A percentile compares a stretch with the other conserved stretches of the same genome.
Conservation (phyloP, 2,797 vertebrate genomes). For the Pantherophis alleghaniensis region DNA sequence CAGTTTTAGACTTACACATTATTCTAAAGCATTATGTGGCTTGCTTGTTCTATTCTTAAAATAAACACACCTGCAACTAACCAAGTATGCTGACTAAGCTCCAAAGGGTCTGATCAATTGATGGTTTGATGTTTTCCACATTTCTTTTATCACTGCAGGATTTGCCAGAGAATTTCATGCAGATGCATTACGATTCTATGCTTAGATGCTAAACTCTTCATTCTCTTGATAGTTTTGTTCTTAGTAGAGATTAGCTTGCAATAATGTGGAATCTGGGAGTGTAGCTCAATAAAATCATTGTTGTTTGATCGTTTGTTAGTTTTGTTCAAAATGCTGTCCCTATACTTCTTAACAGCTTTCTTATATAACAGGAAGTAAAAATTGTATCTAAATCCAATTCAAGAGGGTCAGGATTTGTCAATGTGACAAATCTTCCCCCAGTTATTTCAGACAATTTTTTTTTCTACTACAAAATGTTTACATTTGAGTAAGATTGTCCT, state of each 20-base stretch:
- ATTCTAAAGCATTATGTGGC: background rate
- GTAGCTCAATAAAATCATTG: conserved; percentile 18
- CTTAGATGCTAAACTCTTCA: background rate
- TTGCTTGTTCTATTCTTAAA: background rate
- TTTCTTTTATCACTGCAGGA: background rate
- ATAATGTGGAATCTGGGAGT: conserved; percentile 8
- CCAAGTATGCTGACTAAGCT: background rate
- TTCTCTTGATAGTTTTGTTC: accelerated
- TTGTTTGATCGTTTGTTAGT: conserved; percentile 25
- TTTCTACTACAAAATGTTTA: conserved; percentile 15
- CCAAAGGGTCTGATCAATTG: background rate
- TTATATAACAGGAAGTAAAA: conserved; percentile 64
- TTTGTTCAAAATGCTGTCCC: conserved; percentile 59
- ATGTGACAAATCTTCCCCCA: too few species aligned
- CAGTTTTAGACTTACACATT: background rate
- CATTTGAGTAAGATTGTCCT: conserved; percentile 52
- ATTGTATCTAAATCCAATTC: conserved; percentile 61
- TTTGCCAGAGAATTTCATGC: conserved; percentile 18
- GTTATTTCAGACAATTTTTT: conserved; percentile 54
- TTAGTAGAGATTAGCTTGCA: background rate
- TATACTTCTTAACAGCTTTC: conserved; percentile 67
- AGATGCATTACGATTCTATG: conserved; percentile 23
- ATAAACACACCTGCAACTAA: background rate
- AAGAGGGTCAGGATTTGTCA: conserved; percentile 35
- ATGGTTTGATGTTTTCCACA: background rate